phyloP scores from a whole-genome alignment of 2,113 vertebrate genomes.

The Psephotus haematonotus region DNA sequence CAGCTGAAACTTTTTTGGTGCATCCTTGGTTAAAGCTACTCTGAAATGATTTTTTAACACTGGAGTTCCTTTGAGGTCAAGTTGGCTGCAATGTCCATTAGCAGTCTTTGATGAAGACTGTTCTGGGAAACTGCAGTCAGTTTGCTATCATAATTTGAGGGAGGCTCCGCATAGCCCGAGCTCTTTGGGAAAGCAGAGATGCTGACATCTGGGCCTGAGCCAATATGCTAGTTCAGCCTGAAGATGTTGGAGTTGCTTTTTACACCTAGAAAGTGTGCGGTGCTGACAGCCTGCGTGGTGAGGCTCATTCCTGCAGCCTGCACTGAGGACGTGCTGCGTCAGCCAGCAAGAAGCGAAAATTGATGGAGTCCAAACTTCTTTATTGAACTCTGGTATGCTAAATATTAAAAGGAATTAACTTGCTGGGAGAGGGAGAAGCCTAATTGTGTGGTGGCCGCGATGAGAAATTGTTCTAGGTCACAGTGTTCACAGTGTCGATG shows the following conservation, averaged over 20 bases:
- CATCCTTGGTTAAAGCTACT: neutral
- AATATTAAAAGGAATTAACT: neutral
- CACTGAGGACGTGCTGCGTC: neutral
- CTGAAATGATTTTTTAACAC: neutral
- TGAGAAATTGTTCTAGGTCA: neutral
- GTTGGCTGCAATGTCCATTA: rapidly evolving
- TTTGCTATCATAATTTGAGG: neutral
- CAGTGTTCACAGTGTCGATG: rapidly evolving
- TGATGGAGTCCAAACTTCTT: neutral
- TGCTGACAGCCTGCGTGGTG: neutral
- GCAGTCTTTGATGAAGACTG: neutral
- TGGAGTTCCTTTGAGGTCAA: neutral
- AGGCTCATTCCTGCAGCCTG: rapidly evolving
- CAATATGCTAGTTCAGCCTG: rapidly evolving
- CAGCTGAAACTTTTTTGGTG: neutral
- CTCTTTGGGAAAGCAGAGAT: neutral
- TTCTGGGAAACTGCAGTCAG: neutral
- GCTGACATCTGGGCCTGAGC: neutral
- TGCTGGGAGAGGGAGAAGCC: neutral
- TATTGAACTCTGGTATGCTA: neutral
- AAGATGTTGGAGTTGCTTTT: neutral
- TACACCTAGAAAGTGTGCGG: neutral
- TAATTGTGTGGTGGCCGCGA: too few species aligned
- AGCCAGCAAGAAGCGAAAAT: neutral
- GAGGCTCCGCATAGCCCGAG: neutral